Conservation (phyloP, 2,797 vertebrate genomes). For the Lycodopsis pacificus region DNA sequence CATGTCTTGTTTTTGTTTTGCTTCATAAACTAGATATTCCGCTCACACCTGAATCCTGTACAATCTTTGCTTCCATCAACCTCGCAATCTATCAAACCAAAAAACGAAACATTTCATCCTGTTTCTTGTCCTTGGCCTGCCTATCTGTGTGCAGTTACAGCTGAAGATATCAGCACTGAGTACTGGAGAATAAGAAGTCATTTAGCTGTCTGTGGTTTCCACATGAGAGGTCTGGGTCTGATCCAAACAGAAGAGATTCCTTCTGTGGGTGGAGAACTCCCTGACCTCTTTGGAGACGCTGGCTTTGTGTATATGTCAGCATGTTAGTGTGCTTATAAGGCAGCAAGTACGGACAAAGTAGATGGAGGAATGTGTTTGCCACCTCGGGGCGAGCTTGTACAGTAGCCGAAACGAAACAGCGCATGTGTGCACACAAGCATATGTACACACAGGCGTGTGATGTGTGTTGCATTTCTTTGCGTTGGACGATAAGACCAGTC, state of each 20-base stretch:
- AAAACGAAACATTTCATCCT: conserved; percentile 6
- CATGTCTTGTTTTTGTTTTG: conserved; percentile 26
- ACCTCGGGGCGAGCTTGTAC: conserved; percentile 19
- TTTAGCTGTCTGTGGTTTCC: conserved; percentile 69
- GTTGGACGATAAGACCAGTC: background rate
- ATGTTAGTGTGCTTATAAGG: conserved; percentile 50
- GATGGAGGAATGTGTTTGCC: conserved; percentile 43
- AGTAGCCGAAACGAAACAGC: background rate
- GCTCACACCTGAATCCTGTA: background rate
- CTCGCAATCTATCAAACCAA: background rate
- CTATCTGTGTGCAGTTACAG: conserved; percentile 9
- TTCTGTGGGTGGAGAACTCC: conserved; percentile 67
- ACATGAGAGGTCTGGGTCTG: conserved; percentile 60
- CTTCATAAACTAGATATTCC: background rate
- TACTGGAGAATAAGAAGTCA: conserved; percentile 51
- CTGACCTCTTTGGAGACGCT: conserved; percentile 55
- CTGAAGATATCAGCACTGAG: conserved; percentile 39
- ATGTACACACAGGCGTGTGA: background rate
- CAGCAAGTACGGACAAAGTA: conserved; percentile 60
- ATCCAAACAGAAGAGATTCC: conserved; percentile 72
- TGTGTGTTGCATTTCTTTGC: background rate
- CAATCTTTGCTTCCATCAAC: background rate
- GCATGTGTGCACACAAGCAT: conserved; percentile 10
- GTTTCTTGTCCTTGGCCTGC: background rate
- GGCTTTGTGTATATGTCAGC: conserved; percentile 58